phyloP scores from a whole-genome alignment of 2,888 invertebrate genomes.

The Unio pictorum region DNA sequence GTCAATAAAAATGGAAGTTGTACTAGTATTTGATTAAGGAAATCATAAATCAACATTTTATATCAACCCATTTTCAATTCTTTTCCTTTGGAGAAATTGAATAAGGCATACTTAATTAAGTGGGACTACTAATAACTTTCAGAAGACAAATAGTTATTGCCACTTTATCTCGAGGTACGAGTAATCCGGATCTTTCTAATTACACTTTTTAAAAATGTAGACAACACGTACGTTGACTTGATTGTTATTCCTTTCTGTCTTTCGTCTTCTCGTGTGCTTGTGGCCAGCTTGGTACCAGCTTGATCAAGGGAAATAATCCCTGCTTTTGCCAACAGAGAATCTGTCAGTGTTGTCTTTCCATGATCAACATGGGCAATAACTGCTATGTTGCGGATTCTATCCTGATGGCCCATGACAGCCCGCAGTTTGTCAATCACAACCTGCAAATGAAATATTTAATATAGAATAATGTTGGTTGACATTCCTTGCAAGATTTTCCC shows the following conservation, averaged over 20 bases:
- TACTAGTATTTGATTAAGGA: too few relatives aligned
- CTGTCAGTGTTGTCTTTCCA: conserved; percentile 99
- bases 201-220: not conserved
- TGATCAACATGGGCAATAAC: conserved; percentile 99
- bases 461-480: too few relatives aligned
- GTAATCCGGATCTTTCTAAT: not conserved
- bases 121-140: too few relatives aligned
- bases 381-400: conserved; percentile 99
- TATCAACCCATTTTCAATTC: too few relatives aligned
- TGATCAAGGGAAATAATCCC: conserved; percentile 99
- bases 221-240: conserved; percentile 93
- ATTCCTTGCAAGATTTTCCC: too few relatives aligned
- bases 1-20: too few relatives aligned
- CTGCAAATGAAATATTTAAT: conserved; percentile 73
- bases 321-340: conserved; percentile 98
- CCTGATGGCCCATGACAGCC: conserved; percentile 98
- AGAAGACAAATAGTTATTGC: too few relatives aligned
- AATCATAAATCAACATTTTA: too few relatives aligned
- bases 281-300: conserved; percentile 98
- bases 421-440: conserved; percentile 99
- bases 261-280: conserved; percentile 99
- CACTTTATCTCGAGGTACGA: not conserved
- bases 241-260: conserved; percentile 99
- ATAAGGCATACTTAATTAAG: too few relatives aligned
- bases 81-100: too few relatives aligned